A percentile compares a stretch with the other conserved stretches of the same genome.
phyloP scores from a whole-genome alignment of 2,113 vertebrate species.

The Thamnophis sirtalis region DNA sequence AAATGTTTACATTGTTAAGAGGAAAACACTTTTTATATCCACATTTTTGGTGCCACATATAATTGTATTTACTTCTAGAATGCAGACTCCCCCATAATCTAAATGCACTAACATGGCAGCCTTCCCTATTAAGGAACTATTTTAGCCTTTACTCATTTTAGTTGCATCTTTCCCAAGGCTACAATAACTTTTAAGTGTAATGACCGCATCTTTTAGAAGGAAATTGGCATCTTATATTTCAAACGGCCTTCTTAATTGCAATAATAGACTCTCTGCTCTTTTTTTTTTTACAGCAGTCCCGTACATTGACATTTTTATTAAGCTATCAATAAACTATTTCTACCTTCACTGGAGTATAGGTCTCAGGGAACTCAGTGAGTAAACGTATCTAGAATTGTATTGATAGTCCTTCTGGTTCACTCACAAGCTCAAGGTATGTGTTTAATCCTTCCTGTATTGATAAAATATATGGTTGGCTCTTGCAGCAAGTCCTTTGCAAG shows the following conservation, averaged over 20 bases:
- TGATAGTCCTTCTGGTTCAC: background rate
- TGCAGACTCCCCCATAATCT: background rate
- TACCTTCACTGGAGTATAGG: background rate
- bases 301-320: background rate
- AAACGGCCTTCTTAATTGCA: background rate
- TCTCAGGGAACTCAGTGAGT: background rate
- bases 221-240: background rate
- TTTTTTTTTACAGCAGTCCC: background rate
- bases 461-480: background rate
- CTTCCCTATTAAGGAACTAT: background rate
- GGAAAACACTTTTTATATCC: background rate
- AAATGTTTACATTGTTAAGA: background rate
- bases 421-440: background rate
- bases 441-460: background rate
- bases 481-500: background rate
- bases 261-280: background rate
- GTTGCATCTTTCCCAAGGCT: background rate
- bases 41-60: background rate
- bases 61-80: background rate
- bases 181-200: background rate
- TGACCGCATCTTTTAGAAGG: background rate
- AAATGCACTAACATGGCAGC: background rate
- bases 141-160: background rate
- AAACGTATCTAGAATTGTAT: background rate
- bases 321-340: background rate